A percentile compares a stretch with the other conserved stretches of the same genome.
These are phyloP conservation scores for Mormyrus proboscirostris DNA, from an alignment of 2,797 vertebrate genomes.

Conservation along the genomic window DNA sequence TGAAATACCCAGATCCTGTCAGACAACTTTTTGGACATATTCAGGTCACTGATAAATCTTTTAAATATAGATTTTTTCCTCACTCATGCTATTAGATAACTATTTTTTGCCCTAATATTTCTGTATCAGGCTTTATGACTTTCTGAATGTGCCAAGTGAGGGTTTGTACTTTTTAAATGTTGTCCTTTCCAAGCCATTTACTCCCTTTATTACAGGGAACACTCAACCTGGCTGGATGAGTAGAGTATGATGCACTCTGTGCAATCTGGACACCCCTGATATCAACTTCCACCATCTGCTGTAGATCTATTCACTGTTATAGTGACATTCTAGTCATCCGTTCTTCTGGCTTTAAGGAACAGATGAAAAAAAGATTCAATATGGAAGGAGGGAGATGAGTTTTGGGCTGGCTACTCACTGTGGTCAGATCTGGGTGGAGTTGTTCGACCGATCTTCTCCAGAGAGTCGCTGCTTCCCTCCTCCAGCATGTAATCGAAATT, in stretches of 20 bases:
- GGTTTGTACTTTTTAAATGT: background rate
- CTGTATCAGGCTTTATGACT: background rate
- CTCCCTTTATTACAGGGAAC: background rate
- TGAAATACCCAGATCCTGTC: background rate
- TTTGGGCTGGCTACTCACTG: conserved; percentile 68
- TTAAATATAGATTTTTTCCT: background rate
- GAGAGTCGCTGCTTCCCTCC: conserved; percentile 72
- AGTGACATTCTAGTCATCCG: background rate
- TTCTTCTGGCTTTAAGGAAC: background rate
- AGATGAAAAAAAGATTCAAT: background rate
- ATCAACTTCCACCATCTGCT: background rate
- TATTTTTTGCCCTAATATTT: background rate
- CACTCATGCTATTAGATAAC: background rate
- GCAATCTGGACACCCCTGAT: background rate
- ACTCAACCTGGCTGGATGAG: background rate
- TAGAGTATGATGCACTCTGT: background rate
- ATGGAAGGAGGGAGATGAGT: background rate
- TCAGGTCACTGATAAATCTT: background rate
- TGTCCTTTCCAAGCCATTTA: background rate
- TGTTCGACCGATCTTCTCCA: conserved; percentile 79
- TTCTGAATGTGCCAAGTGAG: background rate
- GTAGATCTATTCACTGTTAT: background rate
- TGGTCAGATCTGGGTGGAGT: conserved; percentile 83
- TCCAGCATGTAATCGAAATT: conserved; percentile 87
- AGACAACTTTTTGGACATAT: background rate